A percentile compares a stretch with the other conserved stretches of the same genome.
phyloP scores from a whole-genome alignment of 2,797 vertebrate genomes.

The Acrossocheilus wenchowensis region DNA sequence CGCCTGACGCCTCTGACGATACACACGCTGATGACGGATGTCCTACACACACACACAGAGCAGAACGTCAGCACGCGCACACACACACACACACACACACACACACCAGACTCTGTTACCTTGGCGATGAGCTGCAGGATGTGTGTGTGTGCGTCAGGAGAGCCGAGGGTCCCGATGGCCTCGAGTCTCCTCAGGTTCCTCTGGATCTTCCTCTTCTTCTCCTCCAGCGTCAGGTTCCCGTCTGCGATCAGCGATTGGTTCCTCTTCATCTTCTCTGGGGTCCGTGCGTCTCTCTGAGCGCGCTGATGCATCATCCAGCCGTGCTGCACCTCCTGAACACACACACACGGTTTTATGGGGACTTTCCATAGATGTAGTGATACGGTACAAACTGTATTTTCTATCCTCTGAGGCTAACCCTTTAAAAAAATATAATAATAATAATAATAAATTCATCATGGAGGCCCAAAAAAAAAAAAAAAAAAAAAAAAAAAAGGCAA shows the following conservation, averaged over 20 bases:
- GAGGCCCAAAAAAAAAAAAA: no score
- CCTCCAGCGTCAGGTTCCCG: constrained; percentile 81
- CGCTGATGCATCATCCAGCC: constrained; percentile 77
- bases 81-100: not conserved
- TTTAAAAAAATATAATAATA: no score
- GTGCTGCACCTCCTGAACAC: constrained; percentile 83
- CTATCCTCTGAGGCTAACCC: no score
- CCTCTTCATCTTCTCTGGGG: constrained; percentile 77
- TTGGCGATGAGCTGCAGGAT: constrained; percentile 87
- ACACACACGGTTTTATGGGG: not conserved
- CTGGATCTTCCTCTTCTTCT: constrained; percentile 88
- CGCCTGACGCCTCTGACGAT: constrained; percentile 82
- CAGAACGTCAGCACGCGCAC: not conserved
- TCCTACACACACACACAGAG: constrained; percentile 75
- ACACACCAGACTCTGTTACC: constrained; percentile 71
- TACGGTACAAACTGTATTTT: no score
- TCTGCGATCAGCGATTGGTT: constrained; percentile 77
- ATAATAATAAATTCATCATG: no score
- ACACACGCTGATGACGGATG: constrained; percentile 84
- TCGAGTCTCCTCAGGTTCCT: constrained; percentile 84
- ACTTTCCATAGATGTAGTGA: not conserved
- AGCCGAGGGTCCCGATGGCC: constrained; percentile 76
- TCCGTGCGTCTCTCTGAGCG: constrained; percentile 74
- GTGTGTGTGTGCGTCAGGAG: constrained; percentile 73
- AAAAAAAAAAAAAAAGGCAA: no score